Evolutionary conservation across 2,113 vertebrate species (phyloP), one percentile per base, ranked within the genome.

Genomic region (Chloebia gouldiae): DNA sequence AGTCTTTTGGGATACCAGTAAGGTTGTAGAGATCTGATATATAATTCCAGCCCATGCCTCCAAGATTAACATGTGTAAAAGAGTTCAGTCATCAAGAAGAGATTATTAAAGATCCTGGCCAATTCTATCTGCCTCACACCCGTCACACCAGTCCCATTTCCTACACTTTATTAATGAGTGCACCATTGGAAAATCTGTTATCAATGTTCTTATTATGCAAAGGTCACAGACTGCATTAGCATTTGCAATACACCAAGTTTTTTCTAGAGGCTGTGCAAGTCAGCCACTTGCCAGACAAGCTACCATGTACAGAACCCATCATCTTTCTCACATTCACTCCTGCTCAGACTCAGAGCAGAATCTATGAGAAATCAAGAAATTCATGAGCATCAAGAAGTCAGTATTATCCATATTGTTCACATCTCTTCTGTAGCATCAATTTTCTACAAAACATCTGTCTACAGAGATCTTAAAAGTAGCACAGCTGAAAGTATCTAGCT

Each of bases 161-260:
- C 35, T 82, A 47, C 12, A 3, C 56, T 91, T 92, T 95, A 85
- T 88, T 93, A 92, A 93, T 81, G 81, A 95, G 35, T 33, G 27
- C 33, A 93, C 59, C 37, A 72, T 14, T 63, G 63, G 51, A 95
- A 96, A 93, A 93, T 75, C 72, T 1, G 5, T 81, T 88, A 88
- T 75, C 82, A 57, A 33, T 44, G 72, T 78, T 77, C 72, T 85
- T 93, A 93, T 91, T 95, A 95, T 28, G 37, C 81, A 96, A 95
- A 97, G 94, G 95, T 97, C 95, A 95, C 77, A 94, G 95, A 94
- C 23, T 96, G 79, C 71, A 96, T 96, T 95, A 96, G 84, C 92
- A 94, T 96, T 96, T 95, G 54, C 70, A 93, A 51, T 27, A 64
- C 73, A 80, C 35, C 24, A 44, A 8, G 5, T n/a, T 72, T 93